Base-by-base conservation (phyloP, 1,140 invertebrate species). In the Drosophila mauritiana region DNA sequence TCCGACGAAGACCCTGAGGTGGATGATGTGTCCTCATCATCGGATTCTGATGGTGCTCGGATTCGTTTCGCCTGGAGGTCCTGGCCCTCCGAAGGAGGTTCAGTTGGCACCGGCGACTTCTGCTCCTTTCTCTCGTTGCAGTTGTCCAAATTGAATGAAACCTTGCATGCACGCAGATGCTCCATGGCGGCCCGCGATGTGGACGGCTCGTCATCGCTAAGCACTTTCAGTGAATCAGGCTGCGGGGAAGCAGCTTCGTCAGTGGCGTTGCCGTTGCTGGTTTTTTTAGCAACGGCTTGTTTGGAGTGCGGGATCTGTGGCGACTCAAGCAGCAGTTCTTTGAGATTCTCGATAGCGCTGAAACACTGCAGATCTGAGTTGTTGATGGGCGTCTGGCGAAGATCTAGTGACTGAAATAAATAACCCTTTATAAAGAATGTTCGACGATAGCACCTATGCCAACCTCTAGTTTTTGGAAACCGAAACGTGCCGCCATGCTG, bases 361-460 rank as follows among this genome's bases (percentile, higher is more conserved):
- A 96, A 94, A 64, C 95, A 94, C 40, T 94, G 94, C 15, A 96
- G 93, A 91, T 96, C 95, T 7, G 94, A 95, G 73, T 96, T 95
- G 11, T 94, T 94, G 11, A 96, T 93, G 1, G 94, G 93, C 0
- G 95, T 96, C 57, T 94, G 93, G 54, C 95, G 93, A 13, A 96
- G 90, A 80, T 96, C 95, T 25, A 96, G 88, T 17, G 94, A 90
- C 95, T 88, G 12, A 0, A 34, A 49, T 10, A 11, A 2, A 17
- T 37, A 8, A 7, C 12, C 5, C 12, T 17, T 31, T 17, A 20
- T 4, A 15, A 27, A 13, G 12, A 27, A 1, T 20, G 7, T 13
- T 13, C 0, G 45, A 7, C 5, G 6, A 0, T 4, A 13, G 2
- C 34, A 15, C 1, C 5, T 13, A 8, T 17, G 48, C 73, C 79